Conservation (phyloP, 2,888 invertebrate genomes). For the Trichogramma dendrolimi region DNA sequence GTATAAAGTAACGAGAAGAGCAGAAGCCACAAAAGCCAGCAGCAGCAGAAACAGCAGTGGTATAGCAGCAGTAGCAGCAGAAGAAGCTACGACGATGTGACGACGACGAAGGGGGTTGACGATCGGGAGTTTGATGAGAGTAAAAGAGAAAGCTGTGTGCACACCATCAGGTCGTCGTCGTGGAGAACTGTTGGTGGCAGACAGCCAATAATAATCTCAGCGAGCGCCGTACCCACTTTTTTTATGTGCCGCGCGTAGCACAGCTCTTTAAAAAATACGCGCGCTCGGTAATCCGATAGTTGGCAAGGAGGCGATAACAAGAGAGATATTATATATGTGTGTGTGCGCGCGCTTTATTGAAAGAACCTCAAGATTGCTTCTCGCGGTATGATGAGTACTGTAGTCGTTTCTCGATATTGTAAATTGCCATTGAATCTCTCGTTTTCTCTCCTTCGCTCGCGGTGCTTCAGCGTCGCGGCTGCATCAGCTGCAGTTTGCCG, state of each 20-base stretch:
- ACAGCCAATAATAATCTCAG: slow-evolving; percentile 31
- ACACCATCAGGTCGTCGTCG: not conserved
- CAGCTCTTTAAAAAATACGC: slow-evolving; percentile 25
- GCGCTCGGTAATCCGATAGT: slow-evolving; percentile 30
- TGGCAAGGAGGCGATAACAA: not conserved
- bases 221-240: not conserved
- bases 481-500: no score
- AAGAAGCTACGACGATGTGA: slow-evolving; percentile 6
- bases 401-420: no score
- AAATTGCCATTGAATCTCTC: no score
- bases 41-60: no score
- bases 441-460: no score
- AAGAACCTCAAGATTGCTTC: no score
- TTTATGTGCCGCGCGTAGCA: not conserved
- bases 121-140: slow-evolving; percentile 9
- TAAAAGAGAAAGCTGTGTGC: slow-evolving; percentile 7
- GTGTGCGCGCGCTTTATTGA: not conserved
- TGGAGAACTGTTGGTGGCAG: slow-evolving; percentile 13
- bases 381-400: no score
- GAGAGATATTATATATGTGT: no score
- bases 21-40: no score
- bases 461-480: no score
- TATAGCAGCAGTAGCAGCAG: not conserved
- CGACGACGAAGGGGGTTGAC: not conserved
- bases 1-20: no score